A percentile compares a stretch with the other conserved stretches of the same genome.
Conservation (phyloP, 2,888 invertebrate species). For the Hololepta plana region DNA sequence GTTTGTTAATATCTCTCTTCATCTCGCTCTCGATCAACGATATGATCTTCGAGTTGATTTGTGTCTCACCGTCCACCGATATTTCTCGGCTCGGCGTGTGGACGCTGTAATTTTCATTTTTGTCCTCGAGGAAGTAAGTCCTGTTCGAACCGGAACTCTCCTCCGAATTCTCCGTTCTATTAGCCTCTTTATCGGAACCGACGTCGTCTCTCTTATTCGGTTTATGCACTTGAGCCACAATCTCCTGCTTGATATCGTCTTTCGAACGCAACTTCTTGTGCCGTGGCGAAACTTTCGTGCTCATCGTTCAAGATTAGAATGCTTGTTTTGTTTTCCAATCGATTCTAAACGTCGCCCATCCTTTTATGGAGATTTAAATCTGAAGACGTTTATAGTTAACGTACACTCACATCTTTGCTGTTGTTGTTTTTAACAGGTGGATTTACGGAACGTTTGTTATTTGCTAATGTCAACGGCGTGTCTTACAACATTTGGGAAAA, state of each 20-base stretch:
- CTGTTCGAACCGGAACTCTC: conserved; percentile 21
- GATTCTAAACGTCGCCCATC: too few species aligned
- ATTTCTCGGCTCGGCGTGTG: conserved; percentile 27
- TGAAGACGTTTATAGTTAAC: too few species aligned
- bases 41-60: conserved; percentile 33
- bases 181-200: conserved; percentile 14
- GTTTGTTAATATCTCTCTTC: conserved; percentile 24
- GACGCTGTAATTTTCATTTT: conserved; percentile 17
- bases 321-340: too few species aligned
- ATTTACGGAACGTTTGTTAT: too few species aligned
- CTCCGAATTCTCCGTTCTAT: conserved; percentile 16
- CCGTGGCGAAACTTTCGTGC: too few species aligned
- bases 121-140: conserved; percentile 18
- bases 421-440: too few species aligned
- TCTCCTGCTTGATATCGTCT: conserved; percentile 24
- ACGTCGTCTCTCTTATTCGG: conserved; percentile 13
- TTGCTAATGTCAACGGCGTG: too few species aligned
- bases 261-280: conserved; percentile 19
- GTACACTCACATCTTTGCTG: too few species aligned
- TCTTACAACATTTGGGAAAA: too few species aligned
- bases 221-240: conserved; percentile 26
- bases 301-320: too few species aligned
- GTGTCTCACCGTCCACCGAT: conserved; percentile 36
- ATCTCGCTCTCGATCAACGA: conserved; percentile 26
- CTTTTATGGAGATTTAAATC: too few species aligned